phyloP scores from a whole-genome alignment of 2,113 vertebrate genomes.

The Eira barbara region DNA sequence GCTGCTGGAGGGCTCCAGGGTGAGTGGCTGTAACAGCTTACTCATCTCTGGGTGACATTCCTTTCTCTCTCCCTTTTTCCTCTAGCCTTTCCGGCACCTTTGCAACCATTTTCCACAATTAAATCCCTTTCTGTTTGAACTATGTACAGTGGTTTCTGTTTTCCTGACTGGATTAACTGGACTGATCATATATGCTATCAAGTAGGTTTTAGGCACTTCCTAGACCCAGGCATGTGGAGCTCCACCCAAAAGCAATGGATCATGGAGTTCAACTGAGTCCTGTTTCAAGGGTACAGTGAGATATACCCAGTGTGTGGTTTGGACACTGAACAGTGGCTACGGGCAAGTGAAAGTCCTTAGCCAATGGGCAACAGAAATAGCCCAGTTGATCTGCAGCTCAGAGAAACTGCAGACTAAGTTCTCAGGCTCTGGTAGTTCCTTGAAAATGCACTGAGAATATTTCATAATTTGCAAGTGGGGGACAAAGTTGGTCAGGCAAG shows the following conservation, averaged over 20 bases:
- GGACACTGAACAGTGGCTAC: background rate
- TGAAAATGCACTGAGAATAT: background rate
- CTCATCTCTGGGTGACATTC: background rate
- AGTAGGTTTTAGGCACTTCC: background rate
- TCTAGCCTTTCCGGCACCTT: background rate
- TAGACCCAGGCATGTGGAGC: background rate
- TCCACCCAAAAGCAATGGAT: background rate
- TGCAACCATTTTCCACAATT: background rate
- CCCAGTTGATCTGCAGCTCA: background rate
- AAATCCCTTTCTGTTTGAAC: slow-evolving; percentile 36
- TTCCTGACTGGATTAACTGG: background rate
- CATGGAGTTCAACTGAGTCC: background rate
- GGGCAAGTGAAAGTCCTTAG: background rate
- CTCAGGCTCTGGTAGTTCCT: background rate
- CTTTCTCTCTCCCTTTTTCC: background rate
- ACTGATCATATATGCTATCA: background rate
- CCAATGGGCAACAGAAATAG: background rate
- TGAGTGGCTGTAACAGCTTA: background rate
- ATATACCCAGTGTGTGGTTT: background rate
- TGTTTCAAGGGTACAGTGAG: background rate
- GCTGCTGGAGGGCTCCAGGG: background rate
- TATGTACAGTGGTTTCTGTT: background rate
- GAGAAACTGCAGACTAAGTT: background rate
- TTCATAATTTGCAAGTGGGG: background rate
- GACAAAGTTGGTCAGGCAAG: background rate